Evolutionary conservation across 2,888 invertebrate species (phyloP), one percentile per base, ranked within the genome.

Genomic region (Eledone cirrhosa): DNA sequence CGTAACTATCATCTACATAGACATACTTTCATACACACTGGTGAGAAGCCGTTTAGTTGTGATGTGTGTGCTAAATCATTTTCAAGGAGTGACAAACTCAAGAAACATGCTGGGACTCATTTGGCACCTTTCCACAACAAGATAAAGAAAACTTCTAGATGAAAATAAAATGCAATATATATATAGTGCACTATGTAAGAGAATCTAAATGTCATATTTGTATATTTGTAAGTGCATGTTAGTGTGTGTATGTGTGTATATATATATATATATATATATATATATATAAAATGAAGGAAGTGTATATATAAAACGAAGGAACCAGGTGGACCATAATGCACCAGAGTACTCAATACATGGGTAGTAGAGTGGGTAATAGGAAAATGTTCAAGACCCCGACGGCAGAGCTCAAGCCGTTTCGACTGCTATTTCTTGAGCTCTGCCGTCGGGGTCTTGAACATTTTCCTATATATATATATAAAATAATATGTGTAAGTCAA

Each of bases 11-110:
- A 72, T 33, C 72, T 72, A 11, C 22, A 33, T 0, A 31, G 72
- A n/a, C 72, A 72, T 41, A 33, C 41, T 31, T 72, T 41, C 14
- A 72, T 41, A 0, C 72, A 72, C 31, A 72, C 72, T 22, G 72
- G 72, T 13, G 72, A 72, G 72, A 72, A 72, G 41, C 72, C 72
- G 4, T 72, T 19, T 14, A 72, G 72, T n/a, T 72, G 72, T 33
- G 33, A 72, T 1, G n/a, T 72, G 13, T 72, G 72, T 13, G 41
- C 72, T 31, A 72, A 72, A 41, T 16, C 72, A 2, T 72, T 72
- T 22, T 72, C 72, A 41, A 31, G 72, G 13, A 33, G 31, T 2
- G 72, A 72, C 31, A 72, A 72, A 24, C 72, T 72, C 19, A 72
- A 72, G 19, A 72, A 33, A 22, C 72, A 72, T 11, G 8, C 33